Percentiles rank a stretch among this genome's conserved stretches.
Conservation (phyloP, 2,113 vertebrate genomes). For the Istiophorus platypterus region DNA sequence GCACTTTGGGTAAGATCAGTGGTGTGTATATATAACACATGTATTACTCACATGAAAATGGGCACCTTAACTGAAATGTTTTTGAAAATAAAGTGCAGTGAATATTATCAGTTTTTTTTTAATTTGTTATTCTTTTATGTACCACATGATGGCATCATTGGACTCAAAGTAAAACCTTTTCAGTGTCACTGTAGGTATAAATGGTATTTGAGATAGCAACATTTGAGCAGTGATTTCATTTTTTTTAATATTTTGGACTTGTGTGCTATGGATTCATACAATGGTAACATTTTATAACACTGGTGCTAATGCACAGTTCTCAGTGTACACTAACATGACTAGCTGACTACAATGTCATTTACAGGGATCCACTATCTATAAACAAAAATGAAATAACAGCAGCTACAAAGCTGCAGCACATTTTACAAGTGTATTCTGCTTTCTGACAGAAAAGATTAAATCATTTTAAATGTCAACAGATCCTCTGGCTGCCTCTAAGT, state of each 20-base stretch:
- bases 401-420: background rate
- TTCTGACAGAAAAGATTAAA: background rate
- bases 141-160: slow-evolving; percentile 75
- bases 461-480: slow-evolving; percentile 1
- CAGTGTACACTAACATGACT: background rate
- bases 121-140: slow-evolving; percentile 44
- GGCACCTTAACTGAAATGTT: slow-evolving; percentile 28
- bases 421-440: background rate
- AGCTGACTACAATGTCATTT: background rate
- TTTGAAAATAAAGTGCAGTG: slow-evolving; percentile 81
- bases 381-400: background rate
- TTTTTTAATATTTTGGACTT: background rate
- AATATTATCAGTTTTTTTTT: slow-evolving; percentile 17
- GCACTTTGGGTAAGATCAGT: slow-evolving; percentile 49
- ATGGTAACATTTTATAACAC: background rate
- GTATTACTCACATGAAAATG: slow-evolving; percentile 18
- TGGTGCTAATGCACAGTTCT: background rate
- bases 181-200: background rate
- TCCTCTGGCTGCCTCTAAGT: background rate
- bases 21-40: background rate
- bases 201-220: background rate
- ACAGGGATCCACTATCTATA: background rate
- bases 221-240: background rate
- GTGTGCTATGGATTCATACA: background rate
- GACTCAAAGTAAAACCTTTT: slow-evolving; percentile 3